Evolutionary conservation across 2,797 vertebrate species (phyloP).

Genomic region (Enteromius unitaeniatus): DNA sequence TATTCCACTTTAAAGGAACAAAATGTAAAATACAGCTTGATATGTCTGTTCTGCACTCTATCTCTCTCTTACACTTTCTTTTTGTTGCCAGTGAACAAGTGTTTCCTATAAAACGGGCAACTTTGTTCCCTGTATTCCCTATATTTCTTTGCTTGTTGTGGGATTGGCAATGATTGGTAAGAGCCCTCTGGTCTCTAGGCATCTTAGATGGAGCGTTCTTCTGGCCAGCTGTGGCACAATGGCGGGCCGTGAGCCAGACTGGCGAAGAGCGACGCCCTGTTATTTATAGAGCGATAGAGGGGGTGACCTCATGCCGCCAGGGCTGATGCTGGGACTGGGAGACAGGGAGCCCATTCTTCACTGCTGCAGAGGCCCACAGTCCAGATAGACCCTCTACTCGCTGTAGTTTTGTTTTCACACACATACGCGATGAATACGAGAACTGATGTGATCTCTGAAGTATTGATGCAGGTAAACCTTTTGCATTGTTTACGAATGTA

Average conservation of each 20-base stretch:
- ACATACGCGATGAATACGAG: not conserved
- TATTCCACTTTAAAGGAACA: conserved; percentile 13
- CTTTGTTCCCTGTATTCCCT: conserved; percentile 1
- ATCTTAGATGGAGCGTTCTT: conserved; percentile 64
- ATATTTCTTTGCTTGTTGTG: conserved; percentile 9
- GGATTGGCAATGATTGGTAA: conserved; percentile 21
- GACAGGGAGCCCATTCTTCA: conserved; percentile 76
- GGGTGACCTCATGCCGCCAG: conserved; percentile 66
- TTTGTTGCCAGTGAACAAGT: not conserved
- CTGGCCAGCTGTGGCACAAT: conserved; percentile 68
- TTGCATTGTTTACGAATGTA: not conserved
- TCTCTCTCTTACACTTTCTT: not conserved
- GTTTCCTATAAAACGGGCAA: conserved; percentile 5
- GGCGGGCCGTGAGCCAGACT: conserved; percentile 58
- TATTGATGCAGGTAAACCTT: conserved; percentile 20
- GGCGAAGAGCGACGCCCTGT: conserved; percentile 62
- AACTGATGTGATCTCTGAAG: conserved; percentile 17
- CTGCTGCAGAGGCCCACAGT: conserved; percentile 65
- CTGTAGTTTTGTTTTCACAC: conserved; percentile 6
- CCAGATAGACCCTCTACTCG: conserved; percentile 65
- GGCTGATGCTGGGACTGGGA: conserved; percentile 38
- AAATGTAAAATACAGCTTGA: not conserved
- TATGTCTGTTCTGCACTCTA: not conserved
- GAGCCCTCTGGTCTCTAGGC: conserved; percentile 60
- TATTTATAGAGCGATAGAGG: conserved; percentile 71